A percentile compares a stretch with the other conserved stretches of the same genome.
Evolutionary conservation across 2,888 invertebrate species (phyloP).

Genomic region (Parascotia fuliginaria): DNA sequence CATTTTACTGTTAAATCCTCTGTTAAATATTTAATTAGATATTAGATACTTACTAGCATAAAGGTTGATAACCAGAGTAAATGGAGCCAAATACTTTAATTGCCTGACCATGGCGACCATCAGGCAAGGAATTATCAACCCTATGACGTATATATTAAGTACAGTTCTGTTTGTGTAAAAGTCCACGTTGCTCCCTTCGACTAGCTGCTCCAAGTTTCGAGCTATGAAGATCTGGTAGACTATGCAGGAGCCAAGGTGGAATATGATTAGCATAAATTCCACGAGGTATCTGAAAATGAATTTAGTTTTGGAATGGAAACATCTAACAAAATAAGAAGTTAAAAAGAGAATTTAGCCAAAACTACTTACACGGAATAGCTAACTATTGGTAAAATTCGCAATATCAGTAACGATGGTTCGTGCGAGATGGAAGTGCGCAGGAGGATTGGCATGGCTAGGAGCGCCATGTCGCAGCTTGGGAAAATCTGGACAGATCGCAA

Average conservation of each 20-base stretch:
- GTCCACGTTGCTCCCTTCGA: not conserved
- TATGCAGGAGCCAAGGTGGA: not conserved
- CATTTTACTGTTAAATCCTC: too few relatives aligned
- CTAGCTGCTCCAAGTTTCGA: not conserved
- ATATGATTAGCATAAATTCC: not conserved
- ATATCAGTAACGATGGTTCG: too few relatives aligned
- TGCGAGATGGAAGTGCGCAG: too few relatives aligned
- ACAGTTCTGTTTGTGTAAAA: not conserved
- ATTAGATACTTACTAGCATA: conserved; percentile 50
- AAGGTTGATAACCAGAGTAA: conserved; percentile 56
- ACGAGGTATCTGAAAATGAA: not conserved
- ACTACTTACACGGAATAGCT: too few relatives aligned
- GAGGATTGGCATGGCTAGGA: too few relatives aligned
- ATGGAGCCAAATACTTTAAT: conserved; percentile 62
- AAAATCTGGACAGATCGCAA: too few relatives aligned
- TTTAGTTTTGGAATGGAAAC: too few relatives aligned
- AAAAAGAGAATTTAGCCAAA: too few relatives aligned
- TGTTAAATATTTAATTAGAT: not conserved
- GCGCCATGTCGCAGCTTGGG: too few relatives aligned
- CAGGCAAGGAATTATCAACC: conserved; percentile 51
- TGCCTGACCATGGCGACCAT: conserved; percentile 58
- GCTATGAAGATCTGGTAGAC: not conserved
- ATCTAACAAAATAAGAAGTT: too few relatives aligned
- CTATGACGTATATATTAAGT: conserved; percentile 37
- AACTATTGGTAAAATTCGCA: too few relatives aligned